Base-by-base conservation (phyloP, 2,797 vertebrate genomes). In the Gila robusta region DNA sequence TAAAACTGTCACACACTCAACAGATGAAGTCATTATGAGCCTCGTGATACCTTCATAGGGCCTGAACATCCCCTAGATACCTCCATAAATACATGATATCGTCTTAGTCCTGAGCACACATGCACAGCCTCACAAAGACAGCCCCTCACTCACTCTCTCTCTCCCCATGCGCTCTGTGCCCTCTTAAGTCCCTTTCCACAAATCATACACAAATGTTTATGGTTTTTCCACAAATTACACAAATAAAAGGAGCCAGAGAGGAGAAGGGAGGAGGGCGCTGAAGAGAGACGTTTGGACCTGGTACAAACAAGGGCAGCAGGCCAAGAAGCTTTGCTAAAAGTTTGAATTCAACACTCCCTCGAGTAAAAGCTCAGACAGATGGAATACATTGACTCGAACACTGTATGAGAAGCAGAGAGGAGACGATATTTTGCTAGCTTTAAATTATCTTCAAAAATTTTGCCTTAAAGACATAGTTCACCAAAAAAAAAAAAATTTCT, bases 221-320 rank as follows among this genome's bases (percentile, higher is more conserved):
- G 85, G 88, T 87, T 93, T 95, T 95, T 93, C 91, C 93, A 94
- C 91, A 94, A 94, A 94, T 93, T 91, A 92, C 94, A 93, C 91
- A 93, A 94, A 94, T 93, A 94, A 91, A 90, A 90, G 64, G 35
- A 77, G 85, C 86, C 59, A 82, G 91, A 90, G 84, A 87, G 19
- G 6, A 70, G 84, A 82, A 37, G 86, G 85, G 79, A 69, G 74
- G 69, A 79, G 67, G 49, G 79, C 39, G 87, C 49, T 84, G 76
- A 86, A 88, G 86, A 81, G 74, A 88, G 81, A 73, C 23, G 35
- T 83, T 87, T 91, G 89, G 87, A 90, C 83, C n/a, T 87, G 78
- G 83, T 82, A 87, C 81, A 85, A 87, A 84, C 89, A 86, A 80
- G 79, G 86, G 73, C 83, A 72, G 32, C 52, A 47, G 52, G 80